These are phyloP conservation scores for Andrena trimmerana DNA, from an alignment of 2,888 invertebrate genomes.

Conservation along the genomic window DNA sequence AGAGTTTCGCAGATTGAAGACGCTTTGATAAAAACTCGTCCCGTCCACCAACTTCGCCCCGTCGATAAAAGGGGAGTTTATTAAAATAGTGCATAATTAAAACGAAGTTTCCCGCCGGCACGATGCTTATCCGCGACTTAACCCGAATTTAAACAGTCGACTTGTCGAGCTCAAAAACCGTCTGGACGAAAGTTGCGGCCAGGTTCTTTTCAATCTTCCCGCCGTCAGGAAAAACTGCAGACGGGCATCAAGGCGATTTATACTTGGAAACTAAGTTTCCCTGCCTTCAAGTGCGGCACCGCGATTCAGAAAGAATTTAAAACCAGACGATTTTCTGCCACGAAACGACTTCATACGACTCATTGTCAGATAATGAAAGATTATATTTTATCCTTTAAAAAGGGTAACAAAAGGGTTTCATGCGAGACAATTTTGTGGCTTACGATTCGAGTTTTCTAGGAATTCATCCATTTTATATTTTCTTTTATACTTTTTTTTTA, in stretches of 20 bases:
- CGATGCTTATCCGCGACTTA: constrained; percentile 56
- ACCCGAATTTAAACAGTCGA: constrained; percentile 55
- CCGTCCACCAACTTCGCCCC: constrained; percentile 26
- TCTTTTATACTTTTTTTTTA: too few relatives aligned
- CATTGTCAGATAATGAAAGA: neutral
- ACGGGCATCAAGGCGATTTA: constrained; percentile 45
- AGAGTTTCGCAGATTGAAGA: constrained; percentile 41
- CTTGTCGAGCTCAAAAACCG: constrained; percentile 47
- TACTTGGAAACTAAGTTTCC: constrained; percentile 39
- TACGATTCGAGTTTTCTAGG: too few relatives aligned
- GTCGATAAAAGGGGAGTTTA: constrained; percentile 43
- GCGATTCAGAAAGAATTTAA: constrained; percentile 38
- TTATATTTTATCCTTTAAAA: constrained; percentile 1
- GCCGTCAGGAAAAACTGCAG: constrained; percentile 27
- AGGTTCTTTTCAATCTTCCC: constrained; percentile 38
- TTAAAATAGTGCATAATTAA: constrained; percentile 58
- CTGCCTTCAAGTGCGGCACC: neutral
- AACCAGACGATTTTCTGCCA: constrained; percentile 1
- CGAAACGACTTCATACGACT: neutral
- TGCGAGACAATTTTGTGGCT: too few relatives aligned
- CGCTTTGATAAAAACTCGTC: constrained; percentile 54
- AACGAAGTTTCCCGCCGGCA: constrained; percentile 39
- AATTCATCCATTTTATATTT: too few relatives aligned
- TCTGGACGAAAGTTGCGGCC: constrained; percentile 30
- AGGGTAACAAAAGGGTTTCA: too few relatives aligned